Conservation (phyloP, 2,888 invertebrate species). For the Folsomia manolachei region DNA sequence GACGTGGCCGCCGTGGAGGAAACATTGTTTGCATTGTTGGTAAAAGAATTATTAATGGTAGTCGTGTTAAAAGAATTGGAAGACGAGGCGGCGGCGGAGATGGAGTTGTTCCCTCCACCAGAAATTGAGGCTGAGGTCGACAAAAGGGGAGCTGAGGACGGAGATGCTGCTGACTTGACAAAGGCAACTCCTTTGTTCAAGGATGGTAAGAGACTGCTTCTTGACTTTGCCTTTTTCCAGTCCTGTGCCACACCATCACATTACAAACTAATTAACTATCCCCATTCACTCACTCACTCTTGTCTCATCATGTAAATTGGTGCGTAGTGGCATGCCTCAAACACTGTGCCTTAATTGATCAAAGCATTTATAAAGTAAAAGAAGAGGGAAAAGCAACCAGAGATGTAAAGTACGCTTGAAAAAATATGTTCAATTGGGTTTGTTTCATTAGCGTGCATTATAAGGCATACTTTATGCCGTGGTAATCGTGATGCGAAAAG, state of each 20-base stretch:
- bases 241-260: constrained; percentile 37
- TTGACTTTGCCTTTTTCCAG: constrained; percentile 49
- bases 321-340: background rate
- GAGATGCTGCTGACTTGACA: constrained; percentile 42
- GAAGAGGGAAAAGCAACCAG: too few relatives aligned
- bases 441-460: too few relatives aligned
- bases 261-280: constrained; percentile 31
- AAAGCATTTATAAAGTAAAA: too few relatives aligned
- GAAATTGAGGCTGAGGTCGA: constrained; percentile 41
- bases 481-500: too few relatives aligned
- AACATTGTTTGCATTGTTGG: constrained; percentile 24
- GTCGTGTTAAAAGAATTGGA: background rate
- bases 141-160: constrained; percentile 40
- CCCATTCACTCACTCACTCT: constrained; percentile 23
- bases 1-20: constrained; percentile 8
- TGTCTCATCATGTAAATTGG: background rate
- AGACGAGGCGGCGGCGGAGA: background rate
- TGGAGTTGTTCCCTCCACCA: constrained; percentile 29
- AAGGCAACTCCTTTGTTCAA: constrained; percentile 46
- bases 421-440: too few relatives aligned
- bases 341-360: constrained; percentile 3
- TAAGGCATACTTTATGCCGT: too few relatives aligned
- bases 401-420: too few relatives aligned
- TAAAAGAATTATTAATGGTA: constrained; percentile 21
- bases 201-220: constrained; percentile 46